Conservation (phyloP, 1,140 invertebrate genomes). For the Pseudomyrmex pallidus region DNA sequence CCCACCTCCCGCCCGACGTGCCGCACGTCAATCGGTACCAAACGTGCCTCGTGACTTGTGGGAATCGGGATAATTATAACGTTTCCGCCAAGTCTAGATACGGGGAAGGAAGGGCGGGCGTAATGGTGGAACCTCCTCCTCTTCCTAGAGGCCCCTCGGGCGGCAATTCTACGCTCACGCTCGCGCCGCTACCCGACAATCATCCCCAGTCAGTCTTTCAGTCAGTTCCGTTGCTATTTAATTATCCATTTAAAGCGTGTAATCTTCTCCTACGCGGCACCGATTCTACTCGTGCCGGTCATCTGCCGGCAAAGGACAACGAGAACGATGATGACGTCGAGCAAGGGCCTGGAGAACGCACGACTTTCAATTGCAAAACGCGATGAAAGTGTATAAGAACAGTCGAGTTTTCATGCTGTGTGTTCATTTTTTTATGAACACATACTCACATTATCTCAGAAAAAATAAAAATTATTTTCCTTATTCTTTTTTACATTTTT, state of each 20-base stretch:
- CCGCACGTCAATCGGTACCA: constrained; percentile 69
- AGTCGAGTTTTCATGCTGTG: no score
- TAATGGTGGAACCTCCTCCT: constrained; percentile 78
- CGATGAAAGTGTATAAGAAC: constrained; percentile 8
- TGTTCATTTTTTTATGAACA: not conserved
- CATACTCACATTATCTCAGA: not conserved
- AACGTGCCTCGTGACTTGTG: constrained; percentile 79
- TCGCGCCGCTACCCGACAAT: constrained; percentile 85
- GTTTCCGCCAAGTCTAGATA: constrained; percentile 82
- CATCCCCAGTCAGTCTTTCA: constrained; percentile 85
- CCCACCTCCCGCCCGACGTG: constrained; percentile 52
- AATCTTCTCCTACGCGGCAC: constrained; percentile 82
- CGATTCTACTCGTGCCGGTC: constrained; percentile 74
- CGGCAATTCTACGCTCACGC: constrained; percentile 84
- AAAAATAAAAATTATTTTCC: no score
- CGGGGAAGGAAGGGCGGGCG: constrained; percentile 69
- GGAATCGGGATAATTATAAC: constrained; percentile 85
- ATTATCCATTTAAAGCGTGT: constrained; percentile 86
- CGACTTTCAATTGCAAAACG: not conserved
- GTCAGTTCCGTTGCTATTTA: constrained; percentile 86
- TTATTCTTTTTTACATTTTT: no score
- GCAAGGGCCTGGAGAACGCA: constrained; percentile 13
- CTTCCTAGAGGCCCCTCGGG: constrained; percentile 80
- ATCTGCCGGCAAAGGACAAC: constrained; percentile 59
- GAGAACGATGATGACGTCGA: constrained; percentile 54